Evolutionary conservation across 2,797 vertebrate species (phyloP).

Genomic region (Eremophila alpestris): DNA sequence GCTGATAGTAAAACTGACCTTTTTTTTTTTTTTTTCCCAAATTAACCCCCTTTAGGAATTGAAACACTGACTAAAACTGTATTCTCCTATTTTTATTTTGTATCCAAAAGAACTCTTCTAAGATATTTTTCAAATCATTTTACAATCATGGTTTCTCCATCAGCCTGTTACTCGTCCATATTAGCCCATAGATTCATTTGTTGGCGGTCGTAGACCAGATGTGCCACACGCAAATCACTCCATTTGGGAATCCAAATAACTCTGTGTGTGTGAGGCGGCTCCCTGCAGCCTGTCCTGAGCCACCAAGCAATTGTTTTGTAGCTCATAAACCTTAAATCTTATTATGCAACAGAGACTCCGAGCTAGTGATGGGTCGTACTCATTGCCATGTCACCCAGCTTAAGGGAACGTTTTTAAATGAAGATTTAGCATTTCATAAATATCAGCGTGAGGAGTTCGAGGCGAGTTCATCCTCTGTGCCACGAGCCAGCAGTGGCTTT

Average conservation of each 20-base stretch:
- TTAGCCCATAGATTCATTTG: conserved; percentile 58
- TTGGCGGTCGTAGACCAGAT: conserved; percentile 2
- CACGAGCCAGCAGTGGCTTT: not conserved
- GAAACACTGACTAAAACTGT: not conserved
- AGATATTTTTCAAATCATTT: conserved; percentile 51
- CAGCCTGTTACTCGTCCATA: conserved; percentile 60
- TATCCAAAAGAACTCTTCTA: not conserved
- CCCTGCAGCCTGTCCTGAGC: conserved; percentile 1
- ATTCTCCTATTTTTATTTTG: conserved; percentile 32
- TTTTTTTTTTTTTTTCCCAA: not conserved
- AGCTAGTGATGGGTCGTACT: not conserved
- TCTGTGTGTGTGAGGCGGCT: not conserved
- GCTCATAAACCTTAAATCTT: conserved; percentile 44
- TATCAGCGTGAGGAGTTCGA: not conserved
- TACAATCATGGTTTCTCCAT: conserved; percentile 64
- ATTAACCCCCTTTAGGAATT: conserved; percentile 18
- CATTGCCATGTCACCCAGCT: conserved; percentile 47
- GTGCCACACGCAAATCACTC: conserved; percentile 29
- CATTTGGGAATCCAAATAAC: not conserved
- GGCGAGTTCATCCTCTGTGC: conserved; percentile 14
- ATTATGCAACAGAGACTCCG: not conserved
- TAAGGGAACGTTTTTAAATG: not conserved
- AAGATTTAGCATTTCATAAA: conserved; percentile 19
- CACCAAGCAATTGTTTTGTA: not conserved
- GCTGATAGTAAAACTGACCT: not conserved